Base-by-base conservation (phyloP, 2,797 vertebrate species). In the Sebastes iracundus region DNA sequence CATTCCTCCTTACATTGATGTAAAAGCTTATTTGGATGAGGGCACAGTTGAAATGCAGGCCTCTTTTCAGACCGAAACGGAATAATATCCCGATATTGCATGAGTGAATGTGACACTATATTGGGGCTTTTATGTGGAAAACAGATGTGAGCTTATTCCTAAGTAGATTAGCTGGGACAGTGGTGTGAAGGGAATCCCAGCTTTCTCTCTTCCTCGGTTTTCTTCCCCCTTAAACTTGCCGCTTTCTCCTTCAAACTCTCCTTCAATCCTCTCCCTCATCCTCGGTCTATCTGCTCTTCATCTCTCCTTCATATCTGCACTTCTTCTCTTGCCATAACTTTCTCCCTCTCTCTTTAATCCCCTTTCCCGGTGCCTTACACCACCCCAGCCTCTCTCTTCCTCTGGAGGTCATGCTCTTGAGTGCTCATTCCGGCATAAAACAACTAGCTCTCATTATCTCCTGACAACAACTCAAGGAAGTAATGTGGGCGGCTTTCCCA, bases 131-230 rank as follows among this genome's bases (percentile, higher is more conserved):
- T 87, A 84, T 94, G 87, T 83, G 59, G 80, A 82, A 87, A 92
- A 91, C 88, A 89, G 88, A 91, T 91, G 91, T 86, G 79, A 93
- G 90, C 87, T 92, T 89, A 87, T 90, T 92, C 87, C 84, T 93
- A 93, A 94, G 78, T 80, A 87, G 92, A 93, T 95, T 94, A 93
- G 89, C 88, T 74, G 84, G 85, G 91, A 87, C 88, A 86, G 83
- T 81, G 83, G 86, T 91, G 90, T 94, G 92, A 93, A 91, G 86
- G 88, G 85, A 92, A 92, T 88, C 81, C 79, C 82, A 56, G 75
- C 65, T 63, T 88, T 81, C 67, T 70, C 66, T 77, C 69, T 38
- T 72, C 11, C 11, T 7, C 56, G 6, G 30, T 66, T 77, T 80
- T 80, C 56, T 71, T 67, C 59, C 55, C 63, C 35, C 35, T n/a